Evolutionary conservation across 2,797 vertebrate species (phyloP).

Genomic region (Oreochromis mossambicus): DNA sequence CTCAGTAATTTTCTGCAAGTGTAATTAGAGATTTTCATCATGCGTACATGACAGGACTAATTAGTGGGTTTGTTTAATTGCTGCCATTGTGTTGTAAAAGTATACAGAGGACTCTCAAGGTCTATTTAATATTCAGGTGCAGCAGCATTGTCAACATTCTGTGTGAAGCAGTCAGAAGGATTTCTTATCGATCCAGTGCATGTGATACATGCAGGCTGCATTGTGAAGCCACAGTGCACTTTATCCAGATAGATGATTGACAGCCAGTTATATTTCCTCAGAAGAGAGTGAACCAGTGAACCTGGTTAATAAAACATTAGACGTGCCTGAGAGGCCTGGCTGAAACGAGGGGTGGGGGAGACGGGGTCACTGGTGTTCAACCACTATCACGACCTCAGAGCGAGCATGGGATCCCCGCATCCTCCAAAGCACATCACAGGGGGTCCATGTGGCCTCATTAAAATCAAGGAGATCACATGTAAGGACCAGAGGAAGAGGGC

Average conservation of each 20-base stretch:
- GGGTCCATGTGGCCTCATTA: conserved; percentile 78
- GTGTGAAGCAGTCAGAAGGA: conserved; percentile 38
- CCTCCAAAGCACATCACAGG: conserved; percentile 75
- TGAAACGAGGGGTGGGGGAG: conserved; percentile 34
- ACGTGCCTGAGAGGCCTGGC: conserved; percentile 55
- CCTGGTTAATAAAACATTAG: conserved; percentile 81
- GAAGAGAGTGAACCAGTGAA: conserved; percentile 73
- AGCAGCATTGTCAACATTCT: conserved; percentile 41
- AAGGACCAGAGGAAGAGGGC: conserved; percentile 76
- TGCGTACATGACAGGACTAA: conserved; percentile 73
- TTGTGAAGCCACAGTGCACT: conserved; percentile 45
- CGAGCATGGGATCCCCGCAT: conserved; percentile 28
- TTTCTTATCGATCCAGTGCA: conserved; percentile 53
- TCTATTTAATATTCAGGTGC: conserved; percentile 52
- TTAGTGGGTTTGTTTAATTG: conserved; percentile 67
- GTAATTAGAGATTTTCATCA: conserved; percentile 76
- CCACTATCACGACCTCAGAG: conserved; percentile 49
- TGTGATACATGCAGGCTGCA: conserved; percentile 48
- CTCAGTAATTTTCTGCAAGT: conserved; percentile 59
- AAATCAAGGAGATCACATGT: conserved; percentile 80
- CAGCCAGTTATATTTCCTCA: conserved; percentile 67
- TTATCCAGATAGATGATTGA: conserved; percentile 67
- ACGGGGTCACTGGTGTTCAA: conserved; percentile 64
- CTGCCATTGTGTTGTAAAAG: not conserved
- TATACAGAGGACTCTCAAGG: not conserved